phyloP scores from a whole-genome alignment of 2,888 invertebrate genomes.

The Cotesia congregata region DNA sequence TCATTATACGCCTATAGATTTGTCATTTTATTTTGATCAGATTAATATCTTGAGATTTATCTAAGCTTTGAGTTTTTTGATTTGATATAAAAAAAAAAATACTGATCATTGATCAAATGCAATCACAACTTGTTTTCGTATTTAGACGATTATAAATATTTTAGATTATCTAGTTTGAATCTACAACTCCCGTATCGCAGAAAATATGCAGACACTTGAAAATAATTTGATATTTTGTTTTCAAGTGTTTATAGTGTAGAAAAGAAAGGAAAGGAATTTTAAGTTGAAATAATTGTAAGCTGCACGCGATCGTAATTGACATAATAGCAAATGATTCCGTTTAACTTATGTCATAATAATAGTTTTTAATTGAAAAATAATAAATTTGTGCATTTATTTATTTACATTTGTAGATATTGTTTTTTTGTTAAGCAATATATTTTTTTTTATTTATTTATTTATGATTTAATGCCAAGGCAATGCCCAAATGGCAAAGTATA shows the following conservation, averaged over 20 bases:
- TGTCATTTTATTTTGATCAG: slow-evolving; percentile 14
- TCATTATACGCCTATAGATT: slow-evolving; percentile 19
- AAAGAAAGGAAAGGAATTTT: background rate
- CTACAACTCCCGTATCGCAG: no score
- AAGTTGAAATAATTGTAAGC: background rate
- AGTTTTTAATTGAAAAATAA: background rate
- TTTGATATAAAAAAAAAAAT: background rate
- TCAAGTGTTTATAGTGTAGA: background rate
- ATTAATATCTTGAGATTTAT: background rate
- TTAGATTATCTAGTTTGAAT: no score
- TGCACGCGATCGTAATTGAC: background rate
- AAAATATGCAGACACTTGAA: background rate
- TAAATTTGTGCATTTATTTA: background rate
- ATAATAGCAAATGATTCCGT: background rate
- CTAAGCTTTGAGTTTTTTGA: background rate
- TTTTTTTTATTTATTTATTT: no score
- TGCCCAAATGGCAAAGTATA: no score
- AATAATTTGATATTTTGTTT: background rate
- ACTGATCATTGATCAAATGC: no score
- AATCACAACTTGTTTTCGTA: no score
- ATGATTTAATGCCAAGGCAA: no score
- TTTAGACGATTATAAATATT: no score
- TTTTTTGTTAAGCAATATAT: no score
- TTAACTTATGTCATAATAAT: background rate
- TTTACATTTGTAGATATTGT: background rate